phyloP scores from a whole-genome alignment of 2,113 vertebrate species.

The Meles meles region DNA sequence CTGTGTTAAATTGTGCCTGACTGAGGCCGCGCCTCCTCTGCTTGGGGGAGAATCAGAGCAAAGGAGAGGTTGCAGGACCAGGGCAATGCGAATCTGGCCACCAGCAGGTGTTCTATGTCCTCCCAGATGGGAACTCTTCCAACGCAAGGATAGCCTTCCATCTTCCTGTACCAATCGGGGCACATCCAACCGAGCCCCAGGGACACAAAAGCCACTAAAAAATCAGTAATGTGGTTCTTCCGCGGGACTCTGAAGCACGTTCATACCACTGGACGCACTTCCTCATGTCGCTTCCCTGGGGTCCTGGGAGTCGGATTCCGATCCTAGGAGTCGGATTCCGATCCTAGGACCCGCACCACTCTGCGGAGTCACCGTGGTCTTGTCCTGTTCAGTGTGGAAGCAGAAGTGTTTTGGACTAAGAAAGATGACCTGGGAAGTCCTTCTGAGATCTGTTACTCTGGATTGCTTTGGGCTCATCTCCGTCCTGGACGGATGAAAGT shows the following conservation, averaged over 20 bases:
- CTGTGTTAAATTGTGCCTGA: background rate
- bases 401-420: constrained; percentile 46
- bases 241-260: background rate
- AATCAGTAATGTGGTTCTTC: background rate
- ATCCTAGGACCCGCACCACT: background rate
- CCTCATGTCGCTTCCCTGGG: rapidly evolving
- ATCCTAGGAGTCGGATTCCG: background rate
- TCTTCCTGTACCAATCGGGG: background rate
- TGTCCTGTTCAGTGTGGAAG: background rate
- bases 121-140: background rate
- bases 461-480: background rate
- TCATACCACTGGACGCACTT: background rate
- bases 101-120: constrained; percentile 33
- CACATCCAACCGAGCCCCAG: background rate
- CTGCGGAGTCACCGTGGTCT: background rate
- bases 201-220: constrained; percentile 27
- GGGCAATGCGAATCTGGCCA: background rate
- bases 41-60: background rate
- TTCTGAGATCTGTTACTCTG: background rate
- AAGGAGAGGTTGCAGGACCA: background rate
- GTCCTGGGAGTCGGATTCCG: constrained; percentile 50
- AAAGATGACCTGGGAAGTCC: constrained; percentile 23
- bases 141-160: constrained; percentile 34
- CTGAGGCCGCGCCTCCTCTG: rapidly evolving
- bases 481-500: background rate